Evolutionary conservation across 2,113 vertebrate genomes (phyloP).

Genomic region (Picathartes gymnocephalus): DNA sequence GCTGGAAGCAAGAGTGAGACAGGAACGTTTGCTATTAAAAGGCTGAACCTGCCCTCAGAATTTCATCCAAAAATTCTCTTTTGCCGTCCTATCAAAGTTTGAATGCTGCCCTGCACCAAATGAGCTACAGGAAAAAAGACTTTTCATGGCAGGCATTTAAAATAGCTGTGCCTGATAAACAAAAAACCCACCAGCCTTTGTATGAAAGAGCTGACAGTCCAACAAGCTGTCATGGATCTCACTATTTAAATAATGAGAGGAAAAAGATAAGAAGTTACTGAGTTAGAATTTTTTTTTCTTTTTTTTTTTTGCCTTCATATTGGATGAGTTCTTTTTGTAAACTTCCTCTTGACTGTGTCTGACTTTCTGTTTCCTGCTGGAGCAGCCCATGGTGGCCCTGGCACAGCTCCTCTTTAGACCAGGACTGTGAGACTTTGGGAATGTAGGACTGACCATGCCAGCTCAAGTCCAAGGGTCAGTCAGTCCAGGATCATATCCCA

Average conservation of each 20-base stretch:
- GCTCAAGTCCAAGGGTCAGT: too few relatives aligned
- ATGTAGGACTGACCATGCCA: fast-evolving
- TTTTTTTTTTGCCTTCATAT: fast-evolving
- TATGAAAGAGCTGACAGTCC: neutral
- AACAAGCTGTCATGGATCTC: neutral
- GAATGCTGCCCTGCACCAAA: neutral
- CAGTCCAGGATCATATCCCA: neutral
- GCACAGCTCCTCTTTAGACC: neutral
- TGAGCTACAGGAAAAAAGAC: neutral
- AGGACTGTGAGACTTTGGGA: neutral
- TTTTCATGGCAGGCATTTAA: neutral
- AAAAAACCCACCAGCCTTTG: neutral
- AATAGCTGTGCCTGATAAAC: neutral
- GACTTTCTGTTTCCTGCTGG: neutral
- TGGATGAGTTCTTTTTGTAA: neutral
- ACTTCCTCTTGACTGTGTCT: neutral
- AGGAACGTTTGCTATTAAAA: neutral
- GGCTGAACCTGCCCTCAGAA: neutral
- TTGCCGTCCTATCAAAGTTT: neutral
- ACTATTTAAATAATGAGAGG: neutral
- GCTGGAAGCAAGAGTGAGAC: neutral
- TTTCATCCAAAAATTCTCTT: neutral
- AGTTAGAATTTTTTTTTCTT: neutral
- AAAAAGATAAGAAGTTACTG: neutral
- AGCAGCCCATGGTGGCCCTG: neutral